Base-by-base conservation (phyloP, 2,113 vertebrate species). In the Pogona vitticeps region DNA sequence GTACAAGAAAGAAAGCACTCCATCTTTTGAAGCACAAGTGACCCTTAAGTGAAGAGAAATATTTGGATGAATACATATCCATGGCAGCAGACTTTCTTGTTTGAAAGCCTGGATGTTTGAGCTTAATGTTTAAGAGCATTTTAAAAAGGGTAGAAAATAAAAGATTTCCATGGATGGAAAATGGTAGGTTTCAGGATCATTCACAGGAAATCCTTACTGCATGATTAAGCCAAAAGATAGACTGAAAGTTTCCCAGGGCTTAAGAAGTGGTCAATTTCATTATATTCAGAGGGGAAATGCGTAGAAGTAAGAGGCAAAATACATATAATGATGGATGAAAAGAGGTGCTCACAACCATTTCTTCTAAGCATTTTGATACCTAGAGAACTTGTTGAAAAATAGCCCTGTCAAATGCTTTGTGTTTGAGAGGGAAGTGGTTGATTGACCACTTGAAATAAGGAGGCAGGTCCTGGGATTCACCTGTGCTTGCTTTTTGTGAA, bases 51-150 rank as follows among this genome's bases (percentile, higher is more conserved):
- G 75, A 67, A 75, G 65, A 82, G 85, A 63, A 0, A 0, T 68
- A 46, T 80, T 31, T 36, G 42, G 14, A 38, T 40, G 40, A 38
- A 85, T 6, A 85, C 10, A n/a, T n/a, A 6, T 36, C 28, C 26
- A n/a, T n/a, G n/a, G 31, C 31, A 40, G 38, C 42, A 14, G 12
- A 56, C 76, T 42, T 63, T 67, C 15, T 15, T n/a, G 42, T 31
- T 76, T 20, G 56, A 36, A 33, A 67, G 40, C 46, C 9, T 70
- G 40, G 15, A 36, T 26, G 42, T 52, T 40, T 65, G 6, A 0
- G 0, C 26, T 42, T 21, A 59, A 56, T 46, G 58, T 59, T 72
- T 23, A 23, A 70, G 13, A 61, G 18, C 0, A 0, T 26, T 0
- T 10, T 36, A 38, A 70, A 61, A 38, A 33, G 40, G 10, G 0